These are phyloP conservation scores for Mellivora capensis DNA, from an alignment of 2,113 vertebrate species.

Conservation along the genomic window DNA sequence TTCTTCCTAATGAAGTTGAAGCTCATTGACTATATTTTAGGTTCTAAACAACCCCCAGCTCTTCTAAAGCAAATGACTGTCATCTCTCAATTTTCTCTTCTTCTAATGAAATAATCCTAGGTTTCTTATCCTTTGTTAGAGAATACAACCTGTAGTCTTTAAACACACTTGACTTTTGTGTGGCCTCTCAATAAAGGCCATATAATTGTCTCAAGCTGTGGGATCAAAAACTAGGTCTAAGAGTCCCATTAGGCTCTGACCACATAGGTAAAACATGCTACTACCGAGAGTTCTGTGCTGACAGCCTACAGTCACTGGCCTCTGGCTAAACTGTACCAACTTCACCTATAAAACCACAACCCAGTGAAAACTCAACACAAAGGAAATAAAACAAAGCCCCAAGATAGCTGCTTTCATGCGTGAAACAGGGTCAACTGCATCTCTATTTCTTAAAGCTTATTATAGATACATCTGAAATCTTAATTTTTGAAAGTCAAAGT, in stretches of 20 bases:
- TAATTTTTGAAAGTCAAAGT: constrained; percentile 19
- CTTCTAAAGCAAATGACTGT: not conserved
- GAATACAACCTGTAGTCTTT: not conserved
- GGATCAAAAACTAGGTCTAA: not conserved
- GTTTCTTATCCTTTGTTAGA: not conserved
- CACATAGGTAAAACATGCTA: not conserved
- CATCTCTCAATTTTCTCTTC: not conserved
- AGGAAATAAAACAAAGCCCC: constrained; percentile 14
- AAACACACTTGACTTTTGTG: not conserved
- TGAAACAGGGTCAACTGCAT: not conserved
- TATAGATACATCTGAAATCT: not conserved
- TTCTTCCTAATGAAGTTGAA: not conserved
- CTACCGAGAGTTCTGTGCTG: not conserved
- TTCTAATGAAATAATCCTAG: not conserved
- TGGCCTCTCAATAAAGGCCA: not conserved
- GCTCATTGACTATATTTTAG: not conserved
- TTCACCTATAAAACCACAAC: not conserved
- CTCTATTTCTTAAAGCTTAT: not conserved
- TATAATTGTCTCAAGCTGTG: not conserved
- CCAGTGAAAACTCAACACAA: constrained; percentile 17
- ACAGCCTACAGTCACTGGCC: not conserved
- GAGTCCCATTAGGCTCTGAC: not conserved
- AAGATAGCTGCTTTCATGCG: not conserved
- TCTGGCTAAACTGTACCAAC: not conserved
- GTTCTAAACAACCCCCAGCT: not conserved